Evolutionary conservation across 1,140 invertebrate species (phyloP).

Genomic region (Pseudomyrmex gracilis): DNA sequence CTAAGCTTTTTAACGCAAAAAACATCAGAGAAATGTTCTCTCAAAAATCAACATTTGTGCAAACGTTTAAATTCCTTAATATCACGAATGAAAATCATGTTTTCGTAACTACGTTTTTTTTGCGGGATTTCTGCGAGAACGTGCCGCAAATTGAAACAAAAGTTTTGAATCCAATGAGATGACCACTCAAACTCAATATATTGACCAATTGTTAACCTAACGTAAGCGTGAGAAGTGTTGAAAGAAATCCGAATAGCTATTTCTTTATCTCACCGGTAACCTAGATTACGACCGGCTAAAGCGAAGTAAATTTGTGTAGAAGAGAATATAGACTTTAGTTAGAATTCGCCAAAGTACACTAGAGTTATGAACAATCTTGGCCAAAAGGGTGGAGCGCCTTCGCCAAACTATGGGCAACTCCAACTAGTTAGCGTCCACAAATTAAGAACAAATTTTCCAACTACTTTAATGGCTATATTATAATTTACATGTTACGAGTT

Average conservation of each 20-base stretch:
- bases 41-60: no score
- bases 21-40: no score
- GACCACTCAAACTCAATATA: slow-evolving; percentile 31
- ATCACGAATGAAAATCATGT: no score
- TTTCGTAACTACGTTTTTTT: not conserved
- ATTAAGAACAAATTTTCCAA: not conserved
- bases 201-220: slow-evolving; percentile 53
- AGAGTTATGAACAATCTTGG: slow-evolving; percentile 35
- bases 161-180: slow-evolving; percentile 44
- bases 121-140: not conserved
- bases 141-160: slow-evolving; percentile 7
- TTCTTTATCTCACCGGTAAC: slow-evolving; percentile 32
- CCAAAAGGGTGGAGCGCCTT: not conserved
- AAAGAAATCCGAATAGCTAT: not conserved
- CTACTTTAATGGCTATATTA: not conserved
- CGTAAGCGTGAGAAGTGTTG: slow-evolving; percentile 43
- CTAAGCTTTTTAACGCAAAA: no score
- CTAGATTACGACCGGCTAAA: slow-evolving; percentile 32
- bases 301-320: slow-evolving; percentile 22
- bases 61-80: no score
- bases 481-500: no score
- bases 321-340: slow-evolving; percentile 7
- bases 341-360: slow-evolving; percentile 20
- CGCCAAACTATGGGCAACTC: not conserved
- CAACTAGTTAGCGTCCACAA: slow-evolving; percentile 25